These are phyloP conservation scores for Tiliacea aurago DNA, from an alignment of 2,888 invertebrate genomes.

Conservation along the genomic window DNA sequence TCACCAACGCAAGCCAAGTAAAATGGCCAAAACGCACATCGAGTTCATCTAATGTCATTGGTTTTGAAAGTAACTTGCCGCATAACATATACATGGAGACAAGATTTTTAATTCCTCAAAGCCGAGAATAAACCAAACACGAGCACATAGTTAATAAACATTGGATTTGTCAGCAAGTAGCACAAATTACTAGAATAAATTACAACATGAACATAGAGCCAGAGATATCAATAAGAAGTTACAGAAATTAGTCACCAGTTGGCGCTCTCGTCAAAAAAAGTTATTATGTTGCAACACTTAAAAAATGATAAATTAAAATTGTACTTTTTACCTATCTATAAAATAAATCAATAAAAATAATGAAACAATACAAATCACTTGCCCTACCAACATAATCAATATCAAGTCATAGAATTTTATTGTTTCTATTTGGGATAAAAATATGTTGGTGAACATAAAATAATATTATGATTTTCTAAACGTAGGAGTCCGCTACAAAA, in stretches of 20 bases:
- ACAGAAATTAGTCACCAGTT: conserved; percentile 82
- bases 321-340: neutral
- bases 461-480: neutral
- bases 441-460: neutral
- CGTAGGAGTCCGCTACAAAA: neutral
- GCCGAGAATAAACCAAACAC: conserved; percentile 79
- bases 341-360: neutral
- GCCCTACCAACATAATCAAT: too few species aligned
- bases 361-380: neutral
- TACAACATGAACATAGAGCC: conserved; percentile 85
- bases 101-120: conserved; percentile 77
- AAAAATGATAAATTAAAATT: conserved; percentile 22
- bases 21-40: conserved; percentile 91
- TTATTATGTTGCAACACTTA: conserved; percentile 46
- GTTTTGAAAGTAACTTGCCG: conserved; percentile 86
- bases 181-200: conserved; percentile 86
- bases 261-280: conserved; percentile 75
- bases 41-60: conserved; percentile 89
- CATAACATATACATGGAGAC: conserved; percentile 86
- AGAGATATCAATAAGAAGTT: conserved; percentile 89
- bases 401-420: neutral
- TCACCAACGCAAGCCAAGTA: conserved; percentile 91
- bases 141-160: conserved; percentile 84
- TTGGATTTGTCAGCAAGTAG: conserved; percentile 80
- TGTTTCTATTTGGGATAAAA: neutral